These are phyloP conservation scores for Halcyon chelicuti DNA, from an alignment of 2,797 vertebrate species.

Conservation along the genomic window DNA sequence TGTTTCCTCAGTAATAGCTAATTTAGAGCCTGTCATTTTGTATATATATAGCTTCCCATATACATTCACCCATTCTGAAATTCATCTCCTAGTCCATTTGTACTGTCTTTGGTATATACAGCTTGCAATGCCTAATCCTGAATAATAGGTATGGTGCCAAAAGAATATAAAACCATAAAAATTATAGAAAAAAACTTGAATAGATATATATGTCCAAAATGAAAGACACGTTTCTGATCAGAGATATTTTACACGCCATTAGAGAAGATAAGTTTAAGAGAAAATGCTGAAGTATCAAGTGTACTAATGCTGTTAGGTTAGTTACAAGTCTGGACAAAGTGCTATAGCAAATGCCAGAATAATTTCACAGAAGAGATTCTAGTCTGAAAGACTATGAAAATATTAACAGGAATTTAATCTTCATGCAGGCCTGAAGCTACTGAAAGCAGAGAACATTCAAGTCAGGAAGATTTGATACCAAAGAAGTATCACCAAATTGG, in stretches of 20 bases:
- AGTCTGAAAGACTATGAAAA: not conserved
- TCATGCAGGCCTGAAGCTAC: not conserved
- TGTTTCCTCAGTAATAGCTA: not conserved
- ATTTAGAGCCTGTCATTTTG: not conserved
- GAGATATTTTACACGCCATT: not conserved
- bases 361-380: not conserved
- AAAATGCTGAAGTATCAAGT: not conserved
- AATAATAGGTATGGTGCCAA: not conserved
- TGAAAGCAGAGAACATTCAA: not conserved
- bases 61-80: not conserved
- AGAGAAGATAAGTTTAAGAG: not conserved
- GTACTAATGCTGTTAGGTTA: not conserved
- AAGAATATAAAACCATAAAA: not conserved
- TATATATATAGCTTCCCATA: not conserved
- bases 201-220: not conserved
- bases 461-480: not conserved
- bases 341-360: not conserved
- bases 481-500: not conserved
- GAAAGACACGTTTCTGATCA: not conserved
- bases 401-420: not conserved
- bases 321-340: not conserved
- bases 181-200: not conserved
- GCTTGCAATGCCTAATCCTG: not conserved
- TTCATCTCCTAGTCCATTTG: not conserved
- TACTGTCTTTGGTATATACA: not conserved